Conservation (phyloP, 2,113 vertebrate genomes). For the Henicopernis longicauda region DNA sequence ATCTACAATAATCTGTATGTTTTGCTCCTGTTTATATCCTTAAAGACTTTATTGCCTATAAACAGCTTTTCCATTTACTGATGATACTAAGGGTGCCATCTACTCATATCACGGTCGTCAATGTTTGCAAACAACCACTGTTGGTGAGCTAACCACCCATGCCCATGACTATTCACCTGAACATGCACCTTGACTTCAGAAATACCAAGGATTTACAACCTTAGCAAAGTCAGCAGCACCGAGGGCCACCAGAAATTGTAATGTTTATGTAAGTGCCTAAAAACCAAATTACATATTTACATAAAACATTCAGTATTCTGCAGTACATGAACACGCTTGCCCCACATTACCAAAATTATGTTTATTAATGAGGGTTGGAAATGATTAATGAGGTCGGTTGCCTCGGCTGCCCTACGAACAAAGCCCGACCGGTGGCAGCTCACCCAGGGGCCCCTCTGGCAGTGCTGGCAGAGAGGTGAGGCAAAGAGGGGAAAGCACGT, state of each 20-base stretch:
- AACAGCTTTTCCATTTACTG: not conserved
- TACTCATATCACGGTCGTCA: not conserved
- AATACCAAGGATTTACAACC: not conserved
- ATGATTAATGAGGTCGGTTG: not conserved
- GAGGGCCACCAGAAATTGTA: not conserved
- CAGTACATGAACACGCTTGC: not conserved
- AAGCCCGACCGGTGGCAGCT: not conserved
- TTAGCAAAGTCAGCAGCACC: not conserved
- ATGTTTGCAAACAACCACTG: not conserved
- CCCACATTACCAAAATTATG: not conserved
- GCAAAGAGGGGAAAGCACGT: not conserved
- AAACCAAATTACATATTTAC: not conserved
- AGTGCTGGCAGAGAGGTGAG: not conserved
- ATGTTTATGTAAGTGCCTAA: not conserved
- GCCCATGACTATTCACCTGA: accelerated
- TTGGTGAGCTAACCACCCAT: not conserved
- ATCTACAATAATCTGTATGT: not conserved
- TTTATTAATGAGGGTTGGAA: not conserved
- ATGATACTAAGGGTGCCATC: not conserved
- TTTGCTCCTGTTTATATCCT: not conserved
- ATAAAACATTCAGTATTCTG: not conserved
- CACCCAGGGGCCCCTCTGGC: not conserved
- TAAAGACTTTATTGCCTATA: not conserved
- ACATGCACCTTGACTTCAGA: not conserved
- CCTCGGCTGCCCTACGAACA: not conserved